These are phyloP conservation scores for Myiozetetes cayanensis DNA, from an alignment of 2,113 vertebrate species.

Conservation along the genomic window DNA sequence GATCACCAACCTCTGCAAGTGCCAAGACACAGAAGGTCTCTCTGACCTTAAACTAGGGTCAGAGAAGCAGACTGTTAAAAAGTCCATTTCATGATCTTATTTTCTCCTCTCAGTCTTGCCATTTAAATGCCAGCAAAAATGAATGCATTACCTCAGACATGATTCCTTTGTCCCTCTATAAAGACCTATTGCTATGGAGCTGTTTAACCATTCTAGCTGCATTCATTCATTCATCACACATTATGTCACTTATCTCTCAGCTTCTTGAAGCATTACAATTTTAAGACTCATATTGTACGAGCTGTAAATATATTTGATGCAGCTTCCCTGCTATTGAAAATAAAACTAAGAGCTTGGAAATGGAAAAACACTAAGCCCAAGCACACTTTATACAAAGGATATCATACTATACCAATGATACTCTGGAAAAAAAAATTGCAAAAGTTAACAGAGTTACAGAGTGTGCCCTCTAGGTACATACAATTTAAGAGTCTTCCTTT, in stretches of 20 bases:
- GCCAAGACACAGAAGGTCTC: not conserved
- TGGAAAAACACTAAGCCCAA: not conserved
- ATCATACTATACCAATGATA: not conserved
- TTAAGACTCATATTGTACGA: not conserved
- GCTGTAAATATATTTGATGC: conserved; percentile 19
- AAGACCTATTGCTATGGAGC: not conserved
- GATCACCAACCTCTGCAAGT: not conserved
- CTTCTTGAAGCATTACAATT: not conserved
- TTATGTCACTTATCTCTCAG: not conserved
- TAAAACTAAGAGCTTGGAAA: not conserved
- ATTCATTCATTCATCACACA: not conserved
- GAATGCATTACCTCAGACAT: not conserved
- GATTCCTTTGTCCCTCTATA: not conserved
- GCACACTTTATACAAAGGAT: not conserved
- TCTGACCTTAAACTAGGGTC: not conserved
- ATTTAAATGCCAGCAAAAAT: not conserved
- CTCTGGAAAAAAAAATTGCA: not conserved
- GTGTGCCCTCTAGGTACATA: not conserved
- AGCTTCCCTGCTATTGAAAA: not conserved
- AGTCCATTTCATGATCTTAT: not conserved
- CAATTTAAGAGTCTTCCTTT: not conserved
- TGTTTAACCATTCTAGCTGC: not conserved
- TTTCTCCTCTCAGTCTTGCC: not conserved
- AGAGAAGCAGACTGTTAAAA: not conserved
- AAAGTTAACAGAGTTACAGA: not conserved